Conservation (phyloP, 2,797 vertebrate genomes). For the Anisognathus igniventris region DNA sequence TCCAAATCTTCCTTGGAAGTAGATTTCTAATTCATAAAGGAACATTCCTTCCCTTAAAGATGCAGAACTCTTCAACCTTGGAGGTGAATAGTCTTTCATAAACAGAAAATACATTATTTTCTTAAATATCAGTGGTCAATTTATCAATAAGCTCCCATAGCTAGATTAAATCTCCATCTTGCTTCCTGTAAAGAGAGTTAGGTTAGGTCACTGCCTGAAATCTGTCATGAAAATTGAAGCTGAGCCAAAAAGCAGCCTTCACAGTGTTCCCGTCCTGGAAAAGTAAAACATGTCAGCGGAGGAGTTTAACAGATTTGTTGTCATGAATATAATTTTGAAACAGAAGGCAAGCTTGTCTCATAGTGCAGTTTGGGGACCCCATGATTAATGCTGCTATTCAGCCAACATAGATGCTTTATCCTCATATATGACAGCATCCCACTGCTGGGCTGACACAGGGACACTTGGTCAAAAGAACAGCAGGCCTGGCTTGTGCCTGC, state of each 20-base stretch:
- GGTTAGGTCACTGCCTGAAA: constrained; percentile 6
- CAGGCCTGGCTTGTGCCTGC: background rate
- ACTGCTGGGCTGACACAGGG: background rate
- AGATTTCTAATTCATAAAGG: background rate
- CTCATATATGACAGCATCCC: background rate
- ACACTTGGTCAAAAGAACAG: background rate
- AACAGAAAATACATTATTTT: background rate
- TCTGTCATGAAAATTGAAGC: background rate
- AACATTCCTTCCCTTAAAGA: background rate
- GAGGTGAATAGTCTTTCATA: background rate
- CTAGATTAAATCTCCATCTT: background rate
- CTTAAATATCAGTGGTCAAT: background rate
- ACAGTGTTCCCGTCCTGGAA: constrained; percentile 48
- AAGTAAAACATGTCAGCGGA: constrained; percentile 62
- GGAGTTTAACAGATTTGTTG: constrained; percentile 74
- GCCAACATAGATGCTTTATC: background rate
- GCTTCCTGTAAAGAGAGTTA: background rate
- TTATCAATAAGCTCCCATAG: background rate
- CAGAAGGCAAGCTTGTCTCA: constrained; percentile 72
- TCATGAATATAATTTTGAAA: constrained; percentile 58
- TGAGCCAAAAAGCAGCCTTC: constrained; percentile 39
- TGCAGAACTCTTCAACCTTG: background rate
- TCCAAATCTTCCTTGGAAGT: background rate
- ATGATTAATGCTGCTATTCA: constrained; percentile 60
- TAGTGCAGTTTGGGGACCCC: constrained; percentile 22